Evolutionary conservation across 2,888 invertebrate species (phyloP).

Genomic region (Megalurothrips usitatus): DNA sequence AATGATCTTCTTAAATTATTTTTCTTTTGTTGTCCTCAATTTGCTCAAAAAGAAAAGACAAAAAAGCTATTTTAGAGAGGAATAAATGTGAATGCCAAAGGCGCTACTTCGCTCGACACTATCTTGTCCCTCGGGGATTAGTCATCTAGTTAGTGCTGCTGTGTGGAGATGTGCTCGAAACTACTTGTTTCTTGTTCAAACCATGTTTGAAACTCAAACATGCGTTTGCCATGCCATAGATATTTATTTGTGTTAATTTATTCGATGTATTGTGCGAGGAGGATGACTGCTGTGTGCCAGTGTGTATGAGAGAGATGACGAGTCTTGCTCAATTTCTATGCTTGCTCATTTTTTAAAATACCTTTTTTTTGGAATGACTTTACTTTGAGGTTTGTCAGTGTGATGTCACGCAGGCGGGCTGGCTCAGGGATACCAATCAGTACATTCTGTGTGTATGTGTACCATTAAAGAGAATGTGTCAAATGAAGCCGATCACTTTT

Average conservation of each 20-base stretch:
- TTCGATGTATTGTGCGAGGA: slow-evolving; percentile 22
- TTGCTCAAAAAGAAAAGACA: slow-evolving; percentile 19
- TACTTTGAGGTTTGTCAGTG: slow-evolving; percentile 24
- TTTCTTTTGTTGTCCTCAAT: slow-evolving; percentile 26
- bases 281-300: slow-evolving; percentile 25
- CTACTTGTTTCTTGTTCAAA: slow-evolving; percentile 4
- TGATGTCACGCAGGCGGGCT: slow-evolving; percentile 14
- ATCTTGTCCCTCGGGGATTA: slow-evolving; percentile 5
- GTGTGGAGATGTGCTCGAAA: slow-evolving; percentile 18
- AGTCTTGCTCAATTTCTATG: slow-evolving; percentile 26
- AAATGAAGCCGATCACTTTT: not conserved
- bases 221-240: slow-evolving; percentile 24
- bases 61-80: slow-evolving; percentile 15
- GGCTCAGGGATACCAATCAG: slow-evolving; percentile 21
- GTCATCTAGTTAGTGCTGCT: slow-evolving; percentile 23
- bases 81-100: slow-evolving; percentile 25
- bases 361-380: slow-evolving; percentile 22
- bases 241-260: slow-evolving; percentile 27
- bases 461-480: slow-evolving; percentile 18
- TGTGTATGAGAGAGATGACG: slow-evolving; percentile 23
- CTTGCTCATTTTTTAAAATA: slow-evolving; percentile 16
- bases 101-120: slow-evolving; percentile 9
- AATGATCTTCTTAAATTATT: slow-evolving; percentile 27
- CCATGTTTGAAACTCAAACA: not conserved
- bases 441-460: slow-evolving; percentile 25